Evolutionary conservation across 1,140 invertebrate genomes (phyloP).

Genomic region (Atopsyche davidsoni): DNA sequence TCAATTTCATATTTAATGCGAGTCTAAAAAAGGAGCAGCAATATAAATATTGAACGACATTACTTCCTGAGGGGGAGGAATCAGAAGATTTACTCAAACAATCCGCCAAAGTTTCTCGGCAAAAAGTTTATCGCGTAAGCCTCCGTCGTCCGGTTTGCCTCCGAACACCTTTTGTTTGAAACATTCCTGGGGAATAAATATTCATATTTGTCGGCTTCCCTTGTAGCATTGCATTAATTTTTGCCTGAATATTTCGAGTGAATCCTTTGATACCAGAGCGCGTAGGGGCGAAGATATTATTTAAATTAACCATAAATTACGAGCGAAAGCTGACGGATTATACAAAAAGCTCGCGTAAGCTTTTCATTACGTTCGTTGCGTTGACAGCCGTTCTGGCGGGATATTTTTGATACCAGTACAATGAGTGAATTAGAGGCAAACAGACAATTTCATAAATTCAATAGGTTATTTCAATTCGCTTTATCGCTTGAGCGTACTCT

Average conservation of each 20-base stretch:
- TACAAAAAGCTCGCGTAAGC: conserved; percentile 26
- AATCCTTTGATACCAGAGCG: conserved; percentile 16
- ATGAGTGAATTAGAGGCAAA: too few relatives aligned
- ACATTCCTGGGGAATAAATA: conserved; percentile 27
- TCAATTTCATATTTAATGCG: too few relatives aligned
- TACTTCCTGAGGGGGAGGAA: conserved; percentile 10
- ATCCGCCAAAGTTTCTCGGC: conserved; percentile 13
- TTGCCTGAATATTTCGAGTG: conserved; percentile 18
- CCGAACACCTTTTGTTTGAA: conserved; percentile 11
- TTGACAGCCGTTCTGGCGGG: conserved; percentile 13
- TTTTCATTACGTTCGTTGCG: conserved; percentile 16
- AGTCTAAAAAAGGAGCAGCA: too few relatives aligned
- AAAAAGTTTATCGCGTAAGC: conserved; percentile 22
- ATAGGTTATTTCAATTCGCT: too few relatives aligned
- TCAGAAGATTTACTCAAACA: conserved; percentile 21
- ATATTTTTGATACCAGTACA: too few relatives aligned
- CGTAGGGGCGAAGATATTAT: conserved; percentile 23
- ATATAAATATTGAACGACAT: too few relatives aligned
- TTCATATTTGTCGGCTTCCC: conserved; percentile 24
- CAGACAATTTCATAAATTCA: too few relatives aligned
- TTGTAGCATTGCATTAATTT: conserved; percentile 16
- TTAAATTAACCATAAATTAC: conserved; percentile 31
- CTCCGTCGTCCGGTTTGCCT: conserved; percentile 7
- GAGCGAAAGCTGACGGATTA: conserved; percentile 28
- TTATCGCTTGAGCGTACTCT: too few relatives aligned